A percentile compares a stretch with the other conserved stretches of the same genome.
Evolutionary conservation across 2,888 invertebrate genomes (phyloP).

Genomic region (Sepiola atlantica): DNA sequence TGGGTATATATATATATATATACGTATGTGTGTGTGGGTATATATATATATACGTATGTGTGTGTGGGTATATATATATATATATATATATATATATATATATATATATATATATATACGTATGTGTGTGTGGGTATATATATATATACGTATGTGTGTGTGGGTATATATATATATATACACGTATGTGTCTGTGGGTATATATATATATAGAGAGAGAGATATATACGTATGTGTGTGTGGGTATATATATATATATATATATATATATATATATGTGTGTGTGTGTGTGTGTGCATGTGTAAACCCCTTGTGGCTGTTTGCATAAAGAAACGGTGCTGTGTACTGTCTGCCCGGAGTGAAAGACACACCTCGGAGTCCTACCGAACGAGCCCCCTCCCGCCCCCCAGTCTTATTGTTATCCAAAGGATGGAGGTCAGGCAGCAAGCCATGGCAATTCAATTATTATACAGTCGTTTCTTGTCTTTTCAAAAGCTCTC

Average conservation of each 20-base stretch:
- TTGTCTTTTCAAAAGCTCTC: constrained; percentile 59
- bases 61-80: too few species aligned
- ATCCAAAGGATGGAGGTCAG: constrained; percentile 55
- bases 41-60: too few species aligned
- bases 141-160: too few species aligned
- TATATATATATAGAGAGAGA: constrained; percentile 48
- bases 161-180: neutral
- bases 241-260: constrained; percentile 36
- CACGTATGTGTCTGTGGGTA: constrained; percentile 42
- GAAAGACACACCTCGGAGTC: constrained; percentile 64
- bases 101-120: too few species aligned
- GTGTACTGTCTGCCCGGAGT: constrained; percentile 49
- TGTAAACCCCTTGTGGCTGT: neutral
- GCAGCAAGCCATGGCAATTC: constrained; percentile 57
- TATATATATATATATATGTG: constrained; percentile 42
- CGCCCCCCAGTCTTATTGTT: neutral
- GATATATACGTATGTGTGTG: constrained; percentile 40
- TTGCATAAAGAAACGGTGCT: neutral
- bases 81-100: too few species aligned
- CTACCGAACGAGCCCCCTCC: constrained; percentile 58
- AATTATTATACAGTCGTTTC: constrained; percentile 55
- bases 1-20: too few species aligned
- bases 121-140: too few species aligned
- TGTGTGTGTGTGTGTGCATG: neutral
- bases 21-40: too few species aligned